A percentile compares a stretch with the other conserved stretches of the same genome.
phyloP scores from a whole-genome alignment of 2,113 vertebrate genomes.

The Onychorhynchus coronatus region DNA sequence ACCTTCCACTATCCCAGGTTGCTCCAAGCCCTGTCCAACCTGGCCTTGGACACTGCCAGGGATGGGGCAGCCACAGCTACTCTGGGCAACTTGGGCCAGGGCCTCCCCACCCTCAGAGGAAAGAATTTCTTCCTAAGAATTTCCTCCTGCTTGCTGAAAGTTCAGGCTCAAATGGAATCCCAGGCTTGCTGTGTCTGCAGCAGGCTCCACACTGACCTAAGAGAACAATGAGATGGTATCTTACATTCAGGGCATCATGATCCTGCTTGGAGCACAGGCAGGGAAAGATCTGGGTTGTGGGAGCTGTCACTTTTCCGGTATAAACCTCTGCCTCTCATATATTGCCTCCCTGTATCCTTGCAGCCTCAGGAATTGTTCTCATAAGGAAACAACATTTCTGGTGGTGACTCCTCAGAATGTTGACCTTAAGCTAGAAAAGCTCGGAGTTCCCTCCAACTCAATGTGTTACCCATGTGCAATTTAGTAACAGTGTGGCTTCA shows the following conservation, averaged over 20 bases:
- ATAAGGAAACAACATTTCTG: background rate
- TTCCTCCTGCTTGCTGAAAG: background rate
- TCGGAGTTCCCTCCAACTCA: background rate
- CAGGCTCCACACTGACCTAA: background rate
- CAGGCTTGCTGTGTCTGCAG: background rate
- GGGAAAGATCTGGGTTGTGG: background rate
- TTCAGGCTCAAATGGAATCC: background rate
- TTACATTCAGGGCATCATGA: background rate
- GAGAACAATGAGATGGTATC: background rate
- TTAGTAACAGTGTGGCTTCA: background rate
- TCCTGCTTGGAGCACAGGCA: background rate
- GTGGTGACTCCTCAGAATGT: background rate
- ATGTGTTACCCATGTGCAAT: rapidly evolving
- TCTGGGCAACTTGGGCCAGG: background rate
- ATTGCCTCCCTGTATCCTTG: background rate
- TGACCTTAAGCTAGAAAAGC: background rate
- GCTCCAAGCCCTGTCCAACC: background rate
- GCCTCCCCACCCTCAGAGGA: background rate
- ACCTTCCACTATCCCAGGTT: background rate
- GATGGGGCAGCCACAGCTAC: background rate
- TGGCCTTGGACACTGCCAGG: background rate
- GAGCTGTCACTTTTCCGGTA: background rate
- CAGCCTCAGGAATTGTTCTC: background rate
- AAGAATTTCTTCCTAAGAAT: background rate
- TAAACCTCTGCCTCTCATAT: background rate